These are phyloP conservation scores for Peromyscus nudipes DNA, from an alignment of 2,797 vertebrate species.

Conservation along the genomic window DNA sequence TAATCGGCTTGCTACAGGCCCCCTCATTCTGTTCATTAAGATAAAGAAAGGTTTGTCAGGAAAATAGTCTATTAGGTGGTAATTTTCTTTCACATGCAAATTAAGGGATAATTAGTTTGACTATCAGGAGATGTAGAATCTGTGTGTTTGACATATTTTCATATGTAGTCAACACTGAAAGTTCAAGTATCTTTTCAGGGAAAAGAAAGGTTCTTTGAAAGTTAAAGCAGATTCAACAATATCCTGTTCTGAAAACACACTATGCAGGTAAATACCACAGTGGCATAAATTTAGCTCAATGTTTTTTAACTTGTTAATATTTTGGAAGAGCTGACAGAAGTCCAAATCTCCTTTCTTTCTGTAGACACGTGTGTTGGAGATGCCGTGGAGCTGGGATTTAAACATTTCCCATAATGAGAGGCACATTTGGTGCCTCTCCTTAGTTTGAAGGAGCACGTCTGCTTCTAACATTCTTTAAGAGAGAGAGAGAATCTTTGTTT, in stretches of 20 bases:
- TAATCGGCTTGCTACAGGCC: conserved; percentile 85
- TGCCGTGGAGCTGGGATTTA: conserved; percentile 36
- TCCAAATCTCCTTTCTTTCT: conserved; percentile 53
- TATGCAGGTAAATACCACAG: conserved; percentile 66
- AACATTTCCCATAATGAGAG: conserved; percentile 60
- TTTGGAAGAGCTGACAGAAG: conserved; percentile 66
- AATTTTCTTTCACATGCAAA: conserved; percentile 91
- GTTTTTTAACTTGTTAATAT: conserved; percentile 51
- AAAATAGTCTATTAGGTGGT: conserved; percentile 89
- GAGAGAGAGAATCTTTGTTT: neutral
- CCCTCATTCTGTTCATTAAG: conserved; percentile 88
- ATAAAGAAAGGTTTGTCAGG: conserved; percentile 89
- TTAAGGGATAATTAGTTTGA: conserved; percentile 88
- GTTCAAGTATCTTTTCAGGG: conserved; percentile 82
- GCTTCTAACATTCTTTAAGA: neutral
- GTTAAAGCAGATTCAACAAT: conserved; percentile 75
- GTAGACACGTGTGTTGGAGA: conserved; percentile 50
- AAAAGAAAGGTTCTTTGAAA: conserved; percentile 76
- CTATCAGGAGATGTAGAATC: conserved; percentile 87
- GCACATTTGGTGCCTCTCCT: neutral
- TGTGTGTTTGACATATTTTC: conserved; percentile 86
- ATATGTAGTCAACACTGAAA: conserved; percentile 70
- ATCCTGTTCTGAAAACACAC: conserved; percentile 57
- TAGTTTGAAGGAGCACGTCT: conserved; percentile 49
- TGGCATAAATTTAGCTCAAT: neutral